These are phyloP conservation scores for Metacarcinus magister DNA, from an alignment of 2,888 invertebrate species.

Conservation along the genomic window DNA sequence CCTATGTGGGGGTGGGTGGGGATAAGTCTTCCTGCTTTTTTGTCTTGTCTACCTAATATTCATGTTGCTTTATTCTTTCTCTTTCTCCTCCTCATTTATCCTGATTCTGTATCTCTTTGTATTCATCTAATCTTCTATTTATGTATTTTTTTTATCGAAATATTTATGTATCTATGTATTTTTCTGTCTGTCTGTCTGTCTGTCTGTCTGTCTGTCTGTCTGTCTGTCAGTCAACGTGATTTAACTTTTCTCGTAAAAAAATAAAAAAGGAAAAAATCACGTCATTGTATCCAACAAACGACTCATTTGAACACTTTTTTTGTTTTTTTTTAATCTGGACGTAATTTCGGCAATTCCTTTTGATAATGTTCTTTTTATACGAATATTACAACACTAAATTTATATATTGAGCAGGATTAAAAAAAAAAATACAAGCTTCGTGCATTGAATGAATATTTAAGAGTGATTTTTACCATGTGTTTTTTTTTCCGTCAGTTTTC, in stretches of 20 bases:
- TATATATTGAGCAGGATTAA: not conserved
- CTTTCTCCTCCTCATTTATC: not conserved
- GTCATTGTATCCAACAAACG: not conserved
- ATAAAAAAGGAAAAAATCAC: too few relatives aligned
- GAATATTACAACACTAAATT: not conserved
- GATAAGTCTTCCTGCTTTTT: too few relatives aligned
- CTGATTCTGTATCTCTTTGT: not conserved
- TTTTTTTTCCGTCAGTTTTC: not conserved
- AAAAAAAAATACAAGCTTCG: not conserved
- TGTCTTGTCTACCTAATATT: too few relatives aligned
- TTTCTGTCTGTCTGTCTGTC: not conserved
- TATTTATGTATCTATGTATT: not conserved
- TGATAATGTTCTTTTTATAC: not conserved
- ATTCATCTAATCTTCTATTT: not conserved
- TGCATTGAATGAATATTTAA: not conserved
- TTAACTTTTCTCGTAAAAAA: too few relatives aligned
- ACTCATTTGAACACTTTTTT: not conserved
- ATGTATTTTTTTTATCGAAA: not conserved
- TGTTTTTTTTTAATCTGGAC: not conserved
- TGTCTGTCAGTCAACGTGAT: too few relatives aligned
- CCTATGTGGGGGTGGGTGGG: too few relatives aligned
- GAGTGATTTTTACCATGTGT: not conserved
- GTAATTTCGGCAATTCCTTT: not conserved
- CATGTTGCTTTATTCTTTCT: not conserved
- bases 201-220: not conserved